A percentile compares a stretch with the other conserved stretches of the same genome.
phyloP scores from a whole-genome alignment of 1,140 invertebrate genomes.

The Oscheius sp. region DNA sequence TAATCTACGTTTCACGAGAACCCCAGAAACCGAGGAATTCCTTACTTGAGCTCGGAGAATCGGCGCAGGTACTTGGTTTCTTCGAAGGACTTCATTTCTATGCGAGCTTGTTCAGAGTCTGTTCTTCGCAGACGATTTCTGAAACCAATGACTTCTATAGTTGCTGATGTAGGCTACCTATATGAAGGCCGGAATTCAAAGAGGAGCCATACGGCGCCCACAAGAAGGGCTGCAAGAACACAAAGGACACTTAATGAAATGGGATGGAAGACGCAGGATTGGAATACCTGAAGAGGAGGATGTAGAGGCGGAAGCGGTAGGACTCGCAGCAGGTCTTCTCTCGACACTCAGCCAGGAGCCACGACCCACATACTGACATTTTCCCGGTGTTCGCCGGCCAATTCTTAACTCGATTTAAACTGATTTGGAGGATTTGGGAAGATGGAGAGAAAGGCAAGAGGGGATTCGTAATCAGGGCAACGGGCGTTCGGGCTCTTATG shows the following conservation, averaged over 20 bases:
- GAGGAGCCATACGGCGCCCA: slow-evolving; percentile 35
- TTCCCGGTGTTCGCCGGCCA: no score
- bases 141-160: neutral
- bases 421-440: no score
- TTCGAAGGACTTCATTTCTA: slow-evolving; percentile 40
- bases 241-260: neutral
- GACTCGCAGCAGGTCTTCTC: slow-evolving; percentile 40
- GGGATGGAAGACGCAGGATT: no score
- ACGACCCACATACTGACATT: slow-evolving; percentile 32
- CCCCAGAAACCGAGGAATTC: neutral
- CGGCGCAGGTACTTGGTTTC: slow-evolving; percentile 44
- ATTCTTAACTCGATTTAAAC: no score
- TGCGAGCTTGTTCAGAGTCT: slow-evolving; percentile 30
- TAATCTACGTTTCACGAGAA: neutral
- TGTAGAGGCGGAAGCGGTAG: slow-evolving; percentile 35
- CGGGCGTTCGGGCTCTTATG: no score
- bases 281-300: slow-evolving; percentile 33
- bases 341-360: slow-evolving; percentile 32
- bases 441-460: no score
- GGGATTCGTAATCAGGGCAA: no score
- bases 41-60: slow-evolving; percentile 43
- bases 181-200: slow-evolving; percentile 40
- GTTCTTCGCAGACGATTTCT: slow-evolving; percentile 40
- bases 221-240: slow-evolving; percentile 23
- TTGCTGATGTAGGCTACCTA: slow-evolving; percentile 6